Evolutionary conservation across 2,113 vertebrate species (phyloP).

Genomic region (Spea bombifrons): DNA sequence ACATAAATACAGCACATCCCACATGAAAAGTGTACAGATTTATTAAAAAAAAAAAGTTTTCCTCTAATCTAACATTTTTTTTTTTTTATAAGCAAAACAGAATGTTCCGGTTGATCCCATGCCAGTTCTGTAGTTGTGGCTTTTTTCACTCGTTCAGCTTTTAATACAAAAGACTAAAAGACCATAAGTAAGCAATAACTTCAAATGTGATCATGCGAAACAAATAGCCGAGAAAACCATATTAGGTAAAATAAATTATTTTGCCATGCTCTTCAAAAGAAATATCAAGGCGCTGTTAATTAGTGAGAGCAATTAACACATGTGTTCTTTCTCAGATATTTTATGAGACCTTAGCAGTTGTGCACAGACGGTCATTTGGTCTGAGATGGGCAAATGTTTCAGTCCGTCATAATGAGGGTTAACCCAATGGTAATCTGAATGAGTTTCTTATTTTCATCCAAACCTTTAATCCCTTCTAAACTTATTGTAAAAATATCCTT

Average conservation of each 20-base stretch:
- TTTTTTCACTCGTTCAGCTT: conserved; percentile 37
- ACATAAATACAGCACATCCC: conserved; percentile 39
- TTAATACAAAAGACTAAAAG: conserved; percentile 31
- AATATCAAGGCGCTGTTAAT: background rate
- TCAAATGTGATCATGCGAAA: conserved; percentile 20
- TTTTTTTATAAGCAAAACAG: conserved; percentile 43
- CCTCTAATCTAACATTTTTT: conserved; percentile 41
- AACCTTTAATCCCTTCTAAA: no score
- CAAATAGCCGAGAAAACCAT: conserved; percentile 8
- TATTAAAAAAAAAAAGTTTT: conserved; percentile 45
- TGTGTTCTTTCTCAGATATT: no score
- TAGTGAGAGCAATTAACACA: no score
- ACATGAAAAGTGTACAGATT: conserved; percentile 55
- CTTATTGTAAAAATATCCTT: no score
- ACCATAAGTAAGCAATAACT: conserved; percentile 20
- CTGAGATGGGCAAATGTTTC: no score
- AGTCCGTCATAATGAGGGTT: no score
- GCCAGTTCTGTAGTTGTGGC: conserved; percentile 36
- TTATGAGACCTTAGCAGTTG: no score
- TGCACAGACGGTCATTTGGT: no score
- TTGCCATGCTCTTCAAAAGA: conserved; percentile 5
- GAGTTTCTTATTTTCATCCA: no score
- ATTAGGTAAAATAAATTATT: conserved; percentile 29
- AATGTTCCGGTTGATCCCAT: conserved; percentile 37
- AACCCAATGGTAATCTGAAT: no score